phyloP scores from a whole-genome alignment of 2,797 vertebrate species.

The Triplophysa bombifrons region DNA sequence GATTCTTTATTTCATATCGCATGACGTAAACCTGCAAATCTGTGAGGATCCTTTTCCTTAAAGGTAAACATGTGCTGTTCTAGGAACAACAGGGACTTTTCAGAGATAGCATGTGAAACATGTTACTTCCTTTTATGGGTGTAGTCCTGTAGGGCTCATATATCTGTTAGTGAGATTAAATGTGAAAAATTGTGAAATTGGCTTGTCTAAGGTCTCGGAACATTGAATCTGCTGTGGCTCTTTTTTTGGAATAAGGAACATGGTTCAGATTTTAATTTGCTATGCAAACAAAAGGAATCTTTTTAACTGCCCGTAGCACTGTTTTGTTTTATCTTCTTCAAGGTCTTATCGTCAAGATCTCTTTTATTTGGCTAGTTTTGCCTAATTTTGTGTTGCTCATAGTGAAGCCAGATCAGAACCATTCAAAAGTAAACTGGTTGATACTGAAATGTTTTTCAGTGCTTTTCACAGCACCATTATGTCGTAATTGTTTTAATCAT shows the following conservation, averaged over 20 bases:
- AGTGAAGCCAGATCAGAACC: background rate
- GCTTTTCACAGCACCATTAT: background rate
- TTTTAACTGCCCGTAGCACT: background rate
- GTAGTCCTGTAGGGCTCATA: conserved; percentile 6
- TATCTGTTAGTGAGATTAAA: conserved; percentile 16
- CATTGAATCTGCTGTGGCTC: background rate
- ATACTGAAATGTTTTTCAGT: too few relatives aligned
- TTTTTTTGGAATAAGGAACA: background rate
- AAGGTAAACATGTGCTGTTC: conserved; percentile 11
- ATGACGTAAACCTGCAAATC: background rate
- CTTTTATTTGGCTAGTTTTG: too few relatives aligned
- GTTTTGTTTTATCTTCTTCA: background rate
- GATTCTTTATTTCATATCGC: background rate
- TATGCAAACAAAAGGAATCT: background rate
- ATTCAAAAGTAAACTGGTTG: background rate
- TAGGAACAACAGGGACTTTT: conserved; percentile 5
- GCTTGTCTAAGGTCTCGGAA: background rate
- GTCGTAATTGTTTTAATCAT: background rate
- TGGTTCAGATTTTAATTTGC: background rate
- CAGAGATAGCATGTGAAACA: conserved; percentile 2
- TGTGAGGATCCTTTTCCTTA: conserved; percentile 8
- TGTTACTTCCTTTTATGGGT: conserved; percentile 35
- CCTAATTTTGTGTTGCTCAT: background rate
- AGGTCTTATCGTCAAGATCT: background rate
- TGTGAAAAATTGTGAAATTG: background rate